Percentiles rank a stretch among this genome's conserved stretches.
These are phyloP conservation scores for Papilio dardanus DNA, from an alignment of 1,140 invertebrate species.

Conservation along the genomic window DNA sequence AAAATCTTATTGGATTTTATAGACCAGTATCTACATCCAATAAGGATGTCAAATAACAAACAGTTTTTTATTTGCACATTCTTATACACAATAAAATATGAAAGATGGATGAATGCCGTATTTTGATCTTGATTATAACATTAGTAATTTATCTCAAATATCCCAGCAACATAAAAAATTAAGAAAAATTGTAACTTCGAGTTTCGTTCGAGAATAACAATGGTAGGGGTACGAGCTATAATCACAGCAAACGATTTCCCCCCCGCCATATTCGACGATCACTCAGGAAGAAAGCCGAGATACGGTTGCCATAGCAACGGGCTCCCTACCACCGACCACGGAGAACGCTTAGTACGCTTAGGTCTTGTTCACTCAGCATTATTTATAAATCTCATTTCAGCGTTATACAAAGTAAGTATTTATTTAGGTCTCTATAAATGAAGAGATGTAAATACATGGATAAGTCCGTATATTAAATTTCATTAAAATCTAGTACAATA, in stretches of 20 bases:
- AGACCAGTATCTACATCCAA: background rate
- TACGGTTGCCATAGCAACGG: conserved; percentile 61
- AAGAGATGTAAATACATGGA: conserved; percentile 9
- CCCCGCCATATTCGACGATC: conserved; percentile 55
- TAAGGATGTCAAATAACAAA: background rate
- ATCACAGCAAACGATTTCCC: conserved; percentile 41
- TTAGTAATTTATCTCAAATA: too few species aligned
- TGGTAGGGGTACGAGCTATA: conserved; percentile 46
- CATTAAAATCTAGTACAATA: background rate
- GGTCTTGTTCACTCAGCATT: conserved; percentile 29
- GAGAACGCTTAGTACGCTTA: conserved; percentile 30
- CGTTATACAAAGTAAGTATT: conserved; percentile 34
- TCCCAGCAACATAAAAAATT: background rate
- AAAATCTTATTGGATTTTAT: background rate
- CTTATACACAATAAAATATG: background rate
- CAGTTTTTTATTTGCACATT: background rate
- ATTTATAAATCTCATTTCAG: conserved; percentile 39
- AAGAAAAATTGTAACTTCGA: background rate
- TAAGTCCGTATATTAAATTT: background rate
- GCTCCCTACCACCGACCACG: conserved; percentile 37
- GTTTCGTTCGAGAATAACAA: background rate
- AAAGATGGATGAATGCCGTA: background rate
- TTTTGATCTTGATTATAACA: background rate
- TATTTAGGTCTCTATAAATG: conserved; percentile 22
- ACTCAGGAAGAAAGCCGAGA: conserved; percentile 66